Percentiles rank a stretch among this genome's conserved stretches.
Evolutionary conservation across 2,797 vertebrate species (phyloP).

Genomic region (Pseudocheirus occidentalis): DNA sequence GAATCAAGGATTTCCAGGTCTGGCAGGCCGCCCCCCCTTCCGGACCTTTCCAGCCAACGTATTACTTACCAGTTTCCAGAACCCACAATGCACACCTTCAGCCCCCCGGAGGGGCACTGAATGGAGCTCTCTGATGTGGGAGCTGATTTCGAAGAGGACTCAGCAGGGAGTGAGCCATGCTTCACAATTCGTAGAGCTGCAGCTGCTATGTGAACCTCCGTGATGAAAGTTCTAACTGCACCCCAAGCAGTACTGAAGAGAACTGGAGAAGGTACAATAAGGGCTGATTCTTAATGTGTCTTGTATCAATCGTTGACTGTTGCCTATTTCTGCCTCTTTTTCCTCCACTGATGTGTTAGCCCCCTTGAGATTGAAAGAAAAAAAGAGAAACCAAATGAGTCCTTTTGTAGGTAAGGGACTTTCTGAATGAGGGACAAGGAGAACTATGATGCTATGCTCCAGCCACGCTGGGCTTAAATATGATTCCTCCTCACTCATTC

Average conservation of each 20-base stretch:
- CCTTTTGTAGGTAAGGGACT: neutral
- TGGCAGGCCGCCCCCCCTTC: neutral
- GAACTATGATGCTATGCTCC: neutral
- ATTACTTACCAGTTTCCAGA: neutral
- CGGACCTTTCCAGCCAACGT: neutral
- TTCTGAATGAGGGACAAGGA: too few species aligned
- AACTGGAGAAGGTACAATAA: neutral
- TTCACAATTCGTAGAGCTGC: neutral
- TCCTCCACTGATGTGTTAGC: neutral
- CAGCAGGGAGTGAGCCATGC: neutral
- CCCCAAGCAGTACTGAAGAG: neutral
- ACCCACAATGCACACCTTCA: neutral
- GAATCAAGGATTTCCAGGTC: neutral
- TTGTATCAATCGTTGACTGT: neutral
- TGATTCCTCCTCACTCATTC: neutral
- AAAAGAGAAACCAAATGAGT: neutral
- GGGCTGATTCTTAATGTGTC: neutral
- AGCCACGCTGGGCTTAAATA: neutral
- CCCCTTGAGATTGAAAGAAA: neutral
- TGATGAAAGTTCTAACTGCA: neutral
- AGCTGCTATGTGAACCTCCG: neutral
- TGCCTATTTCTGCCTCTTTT: neutral
- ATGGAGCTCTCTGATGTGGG: neutral
- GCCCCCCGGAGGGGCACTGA: neutral
- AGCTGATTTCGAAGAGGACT: neutral